Conservation (phyloP, 2,797 vertebrate species). For the Ctenopoma multispine region DNA sequence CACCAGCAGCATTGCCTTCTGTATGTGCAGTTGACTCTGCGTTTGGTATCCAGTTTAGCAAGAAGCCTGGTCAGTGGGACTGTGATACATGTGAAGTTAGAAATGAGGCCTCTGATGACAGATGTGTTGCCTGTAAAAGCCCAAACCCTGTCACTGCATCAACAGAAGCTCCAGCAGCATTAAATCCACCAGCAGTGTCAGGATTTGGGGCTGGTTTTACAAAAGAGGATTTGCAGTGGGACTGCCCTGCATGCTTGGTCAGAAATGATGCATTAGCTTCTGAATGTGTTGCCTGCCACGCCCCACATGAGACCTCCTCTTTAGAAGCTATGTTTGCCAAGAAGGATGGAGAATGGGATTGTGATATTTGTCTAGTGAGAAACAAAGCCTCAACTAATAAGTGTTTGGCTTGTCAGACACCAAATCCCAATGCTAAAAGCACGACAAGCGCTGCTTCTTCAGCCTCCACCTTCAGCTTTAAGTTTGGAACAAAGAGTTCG, state of each 20-base stretch:
- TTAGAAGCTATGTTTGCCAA: slow-evolving; percentile 83
- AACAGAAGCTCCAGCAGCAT: slow-evolving; percentile 16
- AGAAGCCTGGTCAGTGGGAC: slow-evolving; percentile 88
- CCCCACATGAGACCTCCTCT: slow-evolving; percentile 35
- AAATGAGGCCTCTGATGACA: slow-evolving; percentile 81
- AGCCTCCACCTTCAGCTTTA: slow-evolving; percentile 78
- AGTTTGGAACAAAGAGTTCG: slow-evolving; percentile 68
- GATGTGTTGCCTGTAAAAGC: slow-evolving; percentile 82
- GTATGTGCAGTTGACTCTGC: slow-evolving; percentile 59
- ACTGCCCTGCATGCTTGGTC: slow-evolving; percentile 63
- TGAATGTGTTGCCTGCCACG: slow-evolving; percentile 61
- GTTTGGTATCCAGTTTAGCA: slow-evolving; percentile 83
- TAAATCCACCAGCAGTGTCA: slow-evolving; percentile 48
- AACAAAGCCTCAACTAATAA: slow-evolving; percentile 82
- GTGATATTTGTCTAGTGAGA: slow-evolving; percentile 85
- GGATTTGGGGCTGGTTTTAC: slow-evolving; percentile 68
- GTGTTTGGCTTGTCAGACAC: slow-evolving; percentile 86
- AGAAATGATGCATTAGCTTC: slow-evolving; percentile 65
- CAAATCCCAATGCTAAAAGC: slow-evolving; percentile 84
- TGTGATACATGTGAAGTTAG: slow-evolving; percentile 84
- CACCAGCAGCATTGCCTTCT: slow-evolving; percentile 29
- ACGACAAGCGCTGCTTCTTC: slow-evolving; percentile 55
- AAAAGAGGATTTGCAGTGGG: slow-evolving; percentile 68
- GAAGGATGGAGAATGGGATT: slow-evolving; percentile 92
- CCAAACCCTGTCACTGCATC: slow-evolving; percentile 79